Evolutionary conservation across 1,140 invertebrate genomes (phyloP).

Genomic region (Mactra quadrangularis): DNA sequence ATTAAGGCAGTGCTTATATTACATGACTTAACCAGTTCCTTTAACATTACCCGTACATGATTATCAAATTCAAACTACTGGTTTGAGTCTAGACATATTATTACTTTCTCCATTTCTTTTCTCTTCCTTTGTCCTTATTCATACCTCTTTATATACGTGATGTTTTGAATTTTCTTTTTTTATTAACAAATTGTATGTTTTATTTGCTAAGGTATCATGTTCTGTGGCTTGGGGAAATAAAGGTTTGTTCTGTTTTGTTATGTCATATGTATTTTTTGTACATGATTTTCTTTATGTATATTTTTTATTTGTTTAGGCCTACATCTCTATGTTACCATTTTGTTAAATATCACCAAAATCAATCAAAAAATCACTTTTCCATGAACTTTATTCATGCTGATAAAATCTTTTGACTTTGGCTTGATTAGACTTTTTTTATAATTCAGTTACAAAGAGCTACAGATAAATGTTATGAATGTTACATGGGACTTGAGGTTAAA

Average conservation of each 20-base stretch:
- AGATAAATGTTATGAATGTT: conserved; percentile 43
- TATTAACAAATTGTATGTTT: too few relatives aligned
- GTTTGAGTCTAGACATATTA: too few relatives aligned
- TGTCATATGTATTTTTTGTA: neutral
- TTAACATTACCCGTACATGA: too few relatives aligned
- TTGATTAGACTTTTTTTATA: neutral
- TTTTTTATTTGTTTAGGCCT: neutral
- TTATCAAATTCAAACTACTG: too few relatives aligned
- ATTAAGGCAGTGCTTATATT: too few relatives aligned
- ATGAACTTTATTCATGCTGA: neutral
- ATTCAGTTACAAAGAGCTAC: conserved; percentile 55
- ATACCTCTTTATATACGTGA: neutral
- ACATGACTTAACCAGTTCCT: too few relatives aligned
- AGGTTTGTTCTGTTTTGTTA: too few relatives aligned
- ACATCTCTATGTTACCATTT: neutral
- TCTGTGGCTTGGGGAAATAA: too few relatives aligned
- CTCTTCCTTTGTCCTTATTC: too few relatives aligned
- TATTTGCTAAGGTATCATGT: too few relatives aligned
- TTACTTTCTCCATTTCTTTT: too few relatives aligned
- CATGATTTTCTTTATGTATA: neutral
- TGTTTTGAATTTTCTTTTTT: too few relatives aligned
- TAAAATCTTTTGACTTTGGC: neutral
- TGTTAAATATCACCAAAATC: neutral
- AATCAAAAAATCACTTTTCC: neutral
- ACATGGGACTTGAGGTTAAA: conserved; percentile 49